phyloP scores from a whole-genome alignment of 2,797 vertebrate genomes.

The Rhabdophis nuchalis region DNA sequence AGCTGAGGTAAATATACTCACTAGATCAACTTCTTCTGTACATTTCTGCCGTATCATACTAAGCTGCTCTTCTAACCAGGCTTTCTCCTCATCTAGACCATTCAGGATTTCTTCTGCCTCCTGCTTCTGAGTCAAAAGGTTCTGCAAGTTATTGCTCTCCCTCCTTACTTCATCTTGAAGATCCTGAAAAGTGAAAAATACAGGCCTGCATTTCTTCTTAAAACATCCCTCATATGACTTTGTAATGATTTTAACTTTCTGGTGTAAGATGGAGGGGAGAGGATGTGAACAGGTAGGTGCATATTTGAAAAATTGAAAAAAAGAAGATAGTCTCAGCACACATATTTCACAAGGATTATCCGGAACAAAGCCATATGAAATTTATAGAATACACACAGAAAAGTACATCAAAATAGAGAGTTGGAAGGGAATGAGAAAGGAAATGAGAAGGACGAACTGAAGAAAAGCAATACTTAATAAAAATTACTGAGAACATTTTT shows the following conservation, averaged over 20 bases:
- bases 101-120: conserved; percentile 89
- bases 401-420: neutral
- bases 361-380: conserved; percentile 7
- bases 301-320: neutral
- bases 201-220: neutral
- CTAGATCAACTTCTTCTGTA: conserved; percentile 86
- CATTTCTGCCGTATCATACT: conserved; percentile 85
- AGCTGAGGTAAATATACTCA: conserved; percentile 57
- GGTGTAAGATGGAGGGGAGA: neutral
- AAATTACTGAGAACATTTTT: neutral
- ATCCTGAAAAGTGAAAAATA: conserved; percentile 74
- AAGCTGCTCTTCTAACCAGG: conserved; percentile 87
- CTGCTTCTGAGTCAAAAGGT: conserved; percentile 86
- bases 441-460: neutral
- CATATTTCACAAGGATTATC: neutral
- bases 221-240: neutral
- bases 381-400: neutral
- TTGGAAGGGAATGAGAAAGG: neutral
- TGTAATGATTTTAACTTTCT: neutral
- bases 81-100: conserved; percentile 90
- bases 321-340: neutral
- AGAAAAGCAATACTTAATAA: neutral
- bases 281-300: neutral
- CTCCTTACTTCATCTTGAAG: conserved; percentile 90
- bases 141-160: conserved; percentile 84